Base-by-base conservation (phyloP, 2,888 invertebrate species). In the Parthenolecanium corni region DNA sequence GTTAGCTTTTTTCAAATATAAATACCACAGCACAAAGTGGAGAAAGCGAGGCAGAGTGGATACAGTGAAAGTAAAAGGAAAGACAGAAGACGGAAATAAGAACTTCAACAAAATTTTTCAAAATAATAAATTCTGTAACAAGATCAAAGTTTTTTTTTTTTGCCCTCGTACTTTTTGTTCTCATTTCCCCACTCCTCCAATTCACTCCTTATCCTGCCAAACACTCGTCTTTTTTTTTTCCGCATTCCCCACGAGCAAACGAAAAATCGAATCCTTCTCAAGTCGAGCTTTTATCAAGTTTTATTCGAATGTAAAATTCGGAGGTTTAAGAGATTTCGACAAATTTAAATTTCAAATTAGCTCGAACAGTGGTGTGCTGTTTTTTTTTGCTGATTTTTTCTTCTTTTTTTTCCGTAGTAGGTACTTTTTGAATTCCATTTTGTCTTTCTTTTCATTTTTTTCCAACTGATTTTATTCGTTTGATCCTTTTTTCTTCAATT, bases 331-430 rank as follows among this genome's bases (percentile, higher is more conserved):
- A 58, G 58, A 58, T 58, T 58, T 58, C 49, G 58, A 18, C 14
- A 58, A 58, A 58, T 58, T 58, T 58, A 58, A 58, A 58, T 58
- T 58, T 58, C 58, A 58, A 58, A 58, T 58, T 58, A 58, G 58
- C 58, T 58, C 38, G 36, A 58, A 58, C 58, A 47, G 58, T 49
- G 40, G 47, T 49, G 20, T 18, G 24, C 31, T 52, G 20, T 52
- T 52, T 38, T 38, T 21, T 53, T 53, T 21, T 40, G 36, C n/a
- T 53, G 36, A 23, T 40, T 36, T 16, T 40, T 53, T 23, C 40
- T 53, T 40, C 36, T 53, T 44, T 18, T 14, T 44, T 31, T 31
- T 31, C 9, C n/a, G n/a, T n/a, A n/a, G n/a, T n/a, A n/a, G n/a
- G n/a, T 31, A 31, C 5, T 31, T 31, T 31, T 31, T 9, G 31